Evolutionary conservation across 2,797 vertebrate species (phyloP).

Genomic region (Buphagus erythrorhynchus): DNA sequence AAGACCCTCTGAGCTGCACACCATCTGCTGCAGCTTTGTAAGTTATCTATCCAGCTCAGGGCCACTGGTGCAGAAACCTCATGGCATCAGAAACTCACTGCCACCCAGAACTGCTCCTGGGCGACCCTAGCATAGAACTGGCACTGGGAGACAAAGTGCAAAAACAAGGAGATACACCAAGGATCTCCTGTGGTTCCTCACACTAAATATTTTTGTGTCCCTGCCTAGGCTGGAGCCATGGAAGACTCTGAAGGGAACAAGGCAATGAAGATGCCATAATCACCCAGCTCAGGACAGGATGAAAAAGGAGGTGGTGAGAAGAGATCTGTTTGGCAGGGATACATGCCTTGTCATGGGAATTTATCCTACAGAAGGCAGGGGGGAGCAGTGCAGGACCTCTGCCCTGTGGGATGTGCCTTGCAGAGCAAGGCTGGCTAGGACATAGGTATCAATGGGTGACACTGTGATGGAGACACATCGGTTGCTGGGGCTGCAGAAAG

Average conservation of each 20-base stretch:
- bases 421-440: background rate
- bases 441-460: background rate
- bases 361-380: background rate
- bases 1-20: background rate
- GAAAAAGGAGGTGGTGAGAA: background rate
- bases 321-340: background rate
- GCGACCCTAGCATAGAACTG: background rate
- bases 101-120: background rate
- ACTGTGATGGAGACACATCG: fast-evolving
- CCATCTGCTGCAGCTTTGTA: background rate
- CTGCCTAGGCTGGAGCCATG: background rate
- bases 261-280: background rate
- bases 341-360: background rate
- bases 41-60: background rate
- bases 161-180: background rate
- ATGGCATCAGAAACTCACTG: background rate
- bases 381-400: background rate
- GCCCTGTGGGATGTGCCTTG: background rate
- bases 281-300: background rate
- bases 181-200: background rate
- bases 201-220: background rate
- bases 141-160: background rate
- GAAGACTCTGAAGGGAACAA: background rate
- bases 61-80: background rate
- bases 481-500: background rate